Conservation (phyloP, 92 coral and sea anemone species). For the Parazoanthus darwini region DNA sequence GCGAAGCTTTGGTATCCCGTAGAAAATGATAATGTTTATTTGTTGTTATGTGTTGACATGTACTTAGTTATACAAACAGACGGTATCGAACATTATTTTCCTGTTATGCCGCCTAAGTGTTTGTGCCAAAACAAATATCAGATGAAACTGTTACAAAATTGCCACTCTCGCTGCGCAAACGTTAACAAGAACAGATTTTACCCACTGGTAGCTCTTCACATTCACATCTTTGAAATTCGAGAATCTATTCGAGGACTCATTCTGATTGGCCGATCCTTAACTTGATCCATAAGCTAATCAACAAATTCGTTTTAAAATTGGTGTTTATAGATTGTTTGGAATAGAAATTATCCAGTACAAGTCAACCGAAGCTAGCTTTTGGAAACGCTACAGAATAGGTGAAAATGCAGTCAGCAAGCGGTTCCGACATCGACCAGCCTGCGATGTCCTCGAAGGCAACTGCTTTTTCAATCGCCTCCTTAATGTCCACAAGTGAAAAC, state of each 20-base stretch:
- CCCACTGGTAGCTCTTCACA: not conserved
- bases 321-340: constrained; percentile 75
- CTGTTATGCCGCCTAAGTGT: constrained; percentile 12
- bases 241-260: constrained; percentile 3
- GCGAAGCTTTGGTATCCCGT: not conserved
- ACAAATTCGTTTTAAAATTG: constrained; percentile 62
- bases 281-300: constrained; percentile 77
- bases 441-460: constrained; percentile 86
- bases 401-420: constrained; percentile 29
- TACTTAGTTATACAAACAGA: constrained; percentile 47
- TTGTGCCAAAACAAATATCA: not conserved
- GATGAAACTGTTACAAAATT: not conserved
- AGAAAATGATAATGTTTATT: constrained; percentile 5
- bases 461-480: constrained; percentile 91
- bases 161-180: not conserved
- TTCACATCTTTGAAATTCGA: constrained; percentile 21
- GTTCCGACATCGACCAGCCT: constrained; percentile 19
- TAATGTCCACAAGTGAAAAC: constrained; percentile 77
- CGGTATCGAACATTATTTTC: constrained; percentile 27
- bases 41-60: constrained; percentile 44
- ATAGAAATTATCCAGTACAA: constrained; percentile 43
- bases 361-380: constrained; percentile 40
- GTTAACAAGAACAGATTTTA: not conserved
- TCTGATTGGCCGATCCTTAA: constrained; percentile 72
- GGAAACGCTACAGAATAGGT: constrained; percentile 8